phyloP scores from a whole-genome alignment of 2,888 invertebrate genomes.

The Bunonema sp. region DNA sequence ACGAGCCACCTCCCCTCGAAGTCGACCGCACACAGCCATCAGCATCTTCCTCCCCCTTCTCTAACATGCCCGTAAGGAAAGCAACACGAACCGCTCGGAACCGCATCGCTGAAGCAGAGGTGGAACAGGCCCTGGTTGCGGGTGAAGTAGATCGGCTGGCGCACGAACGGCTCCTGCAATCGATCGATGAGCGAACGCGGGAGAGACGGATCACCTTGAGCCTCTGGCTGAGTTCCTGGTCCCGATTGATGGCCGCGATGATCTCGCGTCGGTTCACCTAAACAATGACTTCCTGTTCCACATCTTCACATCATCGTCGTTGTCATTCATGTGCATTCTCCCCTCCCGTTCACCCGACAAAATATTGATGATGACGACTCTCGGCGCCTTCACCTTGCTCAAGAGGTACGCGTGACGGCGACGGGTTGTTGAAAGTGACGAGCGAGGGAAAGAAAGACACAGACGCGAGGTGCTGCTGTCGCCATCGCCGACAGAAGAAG shows the following conservation, averaged over 20 bases:
- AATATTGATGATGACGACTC: conserved; percentile 2
- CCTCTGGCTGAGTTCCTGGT: conserved; percentile 31
- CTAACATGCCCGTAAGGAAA: too few relatives aligned
- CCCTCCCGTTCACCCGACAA: too few relatives aligned
- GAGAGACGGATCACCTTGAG: too few relatives aligned
- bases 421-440: background rate
- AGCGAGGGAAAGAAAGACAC: background rate
- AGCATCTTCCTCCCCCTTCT: too few relatives aligned
- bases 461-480: too few relatives aligned
- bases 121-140: conserved; percentile 82
- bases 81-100: conserved; percentile 52
- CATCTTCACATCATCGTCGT: too few relatives aligned
- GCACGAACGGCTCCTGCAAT: conserved; percentile 56
- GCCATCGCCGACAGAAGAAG: too few relatives aligned
- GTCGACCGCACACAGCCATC: too few relatives aligned
- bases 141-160: conserved; percentile 73
- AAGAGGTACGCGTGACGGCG: background rate
- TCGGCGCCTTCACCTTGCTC: conserved; percentile 1
- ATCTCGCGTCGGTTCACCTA: conserved; percentile 31
- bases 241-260: conserved; percentile 27
- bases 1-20: too few relatives aligned
- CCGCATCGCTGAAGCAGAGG: conserved; percentile 79
- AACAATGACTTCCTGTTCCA: background rate
- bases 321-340: too few relatives aligned
- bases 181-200: too few relatives aligned